Percentiles rank a stretch among this genome's conserved stretches.
These are phyloP conservation scores for Uloborus plumipes DNA, from an alignment of 2,888 invertebrate genomes.

Conservation along the genomic window DNA sequence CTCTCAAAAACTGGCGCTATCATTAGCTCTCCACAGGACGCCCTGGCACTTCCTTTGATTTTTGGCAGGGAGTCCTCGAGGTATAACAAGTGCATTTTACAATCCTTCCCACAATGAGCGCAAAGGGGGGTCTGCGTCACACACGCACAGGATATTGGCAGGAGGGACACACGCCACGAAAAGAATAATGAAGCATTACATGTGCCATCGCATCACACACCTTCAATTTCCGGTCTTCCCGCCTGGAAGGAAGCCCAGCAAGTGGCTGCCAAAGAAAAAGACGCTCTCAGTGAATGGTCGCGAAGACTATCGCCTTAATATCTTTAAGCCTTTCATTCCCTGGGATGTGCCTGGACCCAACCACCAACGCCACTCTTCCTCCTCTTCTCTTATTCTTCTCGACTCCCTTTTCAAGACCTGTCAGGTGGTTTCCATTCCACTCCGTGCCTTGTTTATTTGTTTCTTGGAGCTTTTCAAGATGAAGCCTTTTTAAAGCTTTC, in stretches of 20 bases:
- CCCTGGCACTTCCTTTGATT: too few relatives aligned
- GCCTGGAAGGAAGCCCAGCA: constrained; percentile 32
- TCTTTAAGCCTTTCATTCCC: constrained; percentile 44
- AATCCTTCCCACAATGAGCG: background rate
- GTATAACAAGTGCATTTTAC: too few relatives aligned
- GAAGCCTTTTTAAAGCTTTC: too few relatives aligned
- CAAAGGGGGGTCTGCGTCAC: background rate
- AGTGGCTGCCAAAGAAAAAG: constrained; percentile 9
- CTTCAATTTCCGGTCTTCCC: constrained; percentile 54
- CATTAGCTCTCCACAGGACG: too few relatives aligned
- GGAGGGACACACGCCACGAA: background rate
- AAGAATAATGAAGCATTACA: constrained; percentile 55
- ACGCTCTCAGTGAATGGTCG: background rate
- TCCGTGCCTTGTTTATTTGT: too few relatives aligned
- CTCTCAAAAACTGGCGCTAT: too few relatives aligned
- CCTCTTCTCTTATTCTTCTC: constrained; percentile 1
- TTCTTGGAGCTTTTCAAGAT: too few relatives aligned
- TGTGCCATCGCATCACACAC: constrained; percentile 45
- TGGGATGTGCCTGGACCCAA: background rate
- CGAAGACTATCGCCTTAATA: constrained; percentile 27
- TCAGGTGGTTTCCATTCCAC: background rate
- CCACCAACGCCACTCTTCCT: constrained; percentile 4
- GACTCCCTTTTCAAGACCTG: constrained; percentile 2
- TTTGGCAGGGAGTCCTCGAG: too few relatives aligned
- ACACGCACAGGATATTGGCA: constrained; percentile 10